Conservation (phyloP, 2,113 vertebrate genomes). For the Aegithalos caudatus region DNA sequence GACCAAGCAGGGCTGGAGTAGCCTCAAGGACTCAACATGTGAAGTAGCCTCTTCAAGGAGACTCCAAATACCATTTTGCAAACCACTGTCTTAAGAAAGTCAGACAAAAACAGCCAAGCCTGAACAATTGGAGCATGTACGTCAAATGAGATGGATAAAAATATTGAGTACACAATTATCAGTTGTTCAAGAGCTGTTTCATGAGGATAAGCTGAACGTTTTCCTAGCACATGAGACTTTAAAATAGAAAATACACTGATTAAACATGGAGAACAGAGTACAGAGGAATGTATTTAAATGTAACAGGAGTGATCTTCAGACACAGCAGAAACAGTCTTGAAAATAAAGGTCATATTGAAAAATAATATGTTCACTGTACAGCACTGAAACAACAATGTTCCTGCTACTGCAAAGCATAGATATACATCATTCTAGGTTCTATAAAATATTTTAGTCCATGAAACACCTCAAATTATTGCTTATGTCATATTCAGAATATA, state of each 20-base stretch:
- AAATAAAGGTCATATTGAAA: not conserved
- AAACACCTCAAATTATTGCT: not conserved
- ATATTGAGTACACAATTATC: not conserved
- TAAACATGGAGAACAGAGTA: not conserved
- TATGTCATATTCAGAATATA: not conserved
- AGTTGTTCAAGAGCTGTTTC: not conserved
- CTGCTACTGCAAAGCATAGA: not conserved
- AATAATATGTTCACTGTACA: not conserved
- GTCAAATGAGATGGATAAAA: not conserved
- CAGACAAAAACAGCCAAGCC: not conserved
- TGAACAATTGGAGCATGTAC: fast-evolving
- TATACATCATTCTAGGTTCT: not conserved
- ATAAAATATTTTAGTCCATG: not conserved
- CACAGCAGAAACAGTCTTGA: not conserved
- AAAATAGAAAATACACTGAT: not conserved
- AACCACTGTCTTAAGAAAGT: not conserved
- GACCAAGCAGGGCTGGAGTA: not conserved
- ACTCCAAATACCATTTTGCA: not conserved
- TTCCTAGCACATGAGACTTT: not conserved
- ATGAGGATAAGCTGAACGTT: not conserved
- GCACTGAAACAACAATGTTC: not conserved
- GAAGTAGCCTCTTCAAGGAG: not conserved
- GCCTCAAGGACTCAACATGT: fast-evolving
- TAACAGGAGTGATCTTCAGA: not conserved
- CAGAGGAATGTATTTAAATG: not conserved